These are phyloP conservation scores for Bos indicus DNA, from an alignment of 2,113 vertebrate genomes.

Conservation along the genomic window DNA sequence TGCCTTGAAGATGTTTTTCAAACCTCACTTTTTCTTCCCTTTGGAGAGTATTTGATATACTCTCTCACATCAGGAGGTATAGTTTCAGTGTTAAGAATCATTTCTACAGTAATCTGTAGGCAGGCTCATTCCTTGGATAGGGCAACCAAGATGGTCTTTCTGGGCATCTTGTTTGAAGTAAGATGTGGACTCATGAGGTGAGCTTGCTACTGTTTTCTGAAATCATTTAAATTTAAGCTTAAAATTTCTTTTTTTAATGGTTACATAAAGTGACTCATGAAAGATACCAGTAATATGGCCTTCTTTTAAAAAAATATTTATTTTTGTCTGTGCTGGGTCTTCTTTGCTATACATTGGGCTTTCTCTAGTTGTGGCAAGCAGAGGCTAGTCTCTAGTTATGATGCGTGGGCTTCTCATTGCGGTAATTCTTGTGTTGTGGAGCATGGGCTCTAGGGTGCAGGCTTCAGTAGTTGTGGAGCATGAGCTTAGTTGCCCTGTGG, in stretches of 20 bases:
- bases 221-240: slow-evolving; percentile 12
- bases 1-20: not conserved
- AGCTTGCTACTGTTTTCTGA: not conserved
- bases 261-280: not conserved
- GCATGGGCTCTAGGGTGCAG: not conserved
- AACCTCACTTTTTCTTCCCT: not conserved
- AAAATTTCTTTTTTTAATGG: not conserved
- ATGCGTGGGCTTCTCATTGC: not conserved
- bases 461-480: not conserved
- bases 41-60: not conserved
- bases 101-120: not conserved
- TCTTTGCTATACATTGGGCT: not conserved
- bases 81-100: not conserved
- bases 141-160: not conserved
- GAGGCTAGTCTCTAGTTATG: not conserved
- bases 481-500: not conserved
- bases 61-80: not conserved
- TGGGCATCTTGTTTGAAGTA: not conserved
- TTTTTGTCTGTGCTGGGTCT: not conserved
- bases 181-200: not conserved
- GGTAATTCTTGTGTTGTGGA: not conserved
- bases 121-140: not conserved
- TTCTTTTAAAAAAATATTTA: not conserved
- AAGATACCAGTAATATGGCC: not conserved
- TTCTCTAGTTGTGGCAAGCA: not conserved